These are phyloP conservation scores for Dolichotis patagonum DNA, from an alignment of 2,113 vertebrate genomes.

Conservation along the genomic window DNA sequence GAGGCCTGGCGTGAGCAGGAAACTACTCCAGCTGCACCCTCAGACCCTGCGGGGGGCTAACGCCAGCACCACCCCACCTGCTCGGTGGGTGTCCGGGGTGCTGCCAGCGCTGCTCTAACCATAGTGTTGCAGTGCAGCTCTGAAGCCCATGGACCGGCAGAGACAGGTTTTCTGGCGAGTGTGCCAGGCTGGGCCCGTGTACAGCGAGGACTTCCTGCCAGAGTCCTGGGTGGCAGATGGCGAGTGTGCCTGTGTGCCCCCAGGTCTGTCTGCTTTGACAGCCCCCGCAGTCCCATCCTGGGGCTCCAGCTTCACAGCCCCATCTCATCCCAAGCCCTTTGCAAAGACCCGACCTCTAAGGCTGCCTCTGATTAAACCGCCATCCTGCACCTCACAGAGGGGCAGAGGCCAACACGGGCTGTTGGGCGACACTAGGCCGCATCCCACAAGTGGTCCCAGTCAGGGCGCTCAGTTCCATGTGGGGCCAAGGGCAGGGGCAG, in stretches of 20 bases:
- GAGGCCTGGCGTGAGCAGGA: not conserved
- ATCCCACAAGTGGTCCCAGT: not conserved
- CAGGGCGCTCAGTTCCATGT: not conserved
- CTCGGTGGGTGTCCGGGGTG: too few relatives aligned
- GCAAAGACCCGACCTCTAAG: not conserved
- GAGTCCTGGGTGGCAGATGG: not conserved
- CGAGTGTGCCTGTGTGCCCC: not conserved
- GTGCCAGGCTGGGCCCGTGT: not conserved
- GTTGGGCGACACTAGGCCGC: not conserved
- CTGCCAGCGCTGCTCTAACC: not conserved
- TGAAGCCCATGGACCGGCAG: not conserved
- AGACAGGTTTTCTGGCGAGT: not conserved
- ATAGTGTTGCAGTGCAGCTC: not conserved
- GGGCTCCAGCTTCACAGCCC: not conserved
- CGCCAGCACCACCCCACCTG: not conserved
- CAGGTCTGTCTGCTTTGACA: not conserved
- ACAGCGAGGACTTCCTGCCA: not conserved
- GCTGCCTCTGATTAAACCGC: not conserved
- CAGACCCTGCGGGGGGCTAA: too few relatives aligned
- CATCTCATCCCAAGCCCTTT: not conserved
- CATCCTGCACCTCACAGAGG: not conserved
- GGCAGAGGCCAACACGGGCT: not conserved
- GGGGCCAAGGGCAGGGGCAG: not conserved
- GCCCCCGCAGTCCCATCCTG: not conserved
- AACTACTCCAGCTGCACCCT: not conserved